Evolutionary conservation across 2,797 vertebrate species (phyloP), one percentile per base, ranked within the genome.

Genomic region (Rhinichthys osculus): DNA sequence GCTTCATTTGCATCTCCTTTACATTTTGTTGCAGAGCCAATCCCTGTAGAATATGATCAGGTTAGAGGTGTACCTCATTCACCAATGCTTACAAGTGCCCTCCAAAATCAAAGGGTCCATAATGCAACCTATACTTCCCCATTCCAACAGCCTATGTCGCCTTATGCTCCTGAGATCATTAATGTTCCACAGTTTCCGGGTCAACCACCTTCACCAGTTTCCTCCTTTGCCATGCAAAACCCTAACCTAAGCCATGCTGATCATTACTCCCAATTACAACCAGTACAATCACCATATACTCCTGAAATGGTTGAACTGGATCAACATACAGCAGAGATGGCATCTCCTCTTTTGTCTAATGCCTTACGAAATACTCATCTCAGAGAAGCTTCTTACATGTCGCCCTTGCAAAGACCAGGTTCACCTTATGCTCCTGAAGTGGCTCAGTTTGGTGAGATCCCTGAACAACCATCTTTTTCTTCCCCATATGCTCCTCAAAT

Each of bases 291-390:
- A 47, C 83, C 71, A 78, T 77, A 85, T 59, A 71, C 14, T 74
- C 73, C 73, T 78, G 74, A 79, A 47, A 85, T 79, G 74, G 38
- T 71, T 70, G 40, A 44, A 33, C 6, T 81, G 40, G 69, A 83
- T 33, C 94, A 93, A 4, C 93, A 93, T 77, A 83, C 86, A 81
- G 57, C 87, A 69, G 44, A 87, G 40, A 89, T 59, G 44, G 88
- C 90, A 9, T 93, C 94, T 50, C 93, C 94, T 16, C 42, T 91
- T 88, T 90, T 95, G 4, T 93, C 92, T 23, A 78, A 82, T 74
- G 94, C 95, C 42, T 72, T 95, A 76, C 93, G 94, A 91, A 95
- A 95, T 87, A 90, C 91, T 81, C 94, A 95, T 82, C 23, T 95
- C 9, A 89, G 91, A 54, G 91, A 89, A 67, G 86, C 86, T 21